A percentile compares a stretch with the other conserved stretches of the same genome.
Evolutionary conservation across 2,113 vertebrate species (phyloP).

Genomic region (Eubucco bourcierii): DNA sequence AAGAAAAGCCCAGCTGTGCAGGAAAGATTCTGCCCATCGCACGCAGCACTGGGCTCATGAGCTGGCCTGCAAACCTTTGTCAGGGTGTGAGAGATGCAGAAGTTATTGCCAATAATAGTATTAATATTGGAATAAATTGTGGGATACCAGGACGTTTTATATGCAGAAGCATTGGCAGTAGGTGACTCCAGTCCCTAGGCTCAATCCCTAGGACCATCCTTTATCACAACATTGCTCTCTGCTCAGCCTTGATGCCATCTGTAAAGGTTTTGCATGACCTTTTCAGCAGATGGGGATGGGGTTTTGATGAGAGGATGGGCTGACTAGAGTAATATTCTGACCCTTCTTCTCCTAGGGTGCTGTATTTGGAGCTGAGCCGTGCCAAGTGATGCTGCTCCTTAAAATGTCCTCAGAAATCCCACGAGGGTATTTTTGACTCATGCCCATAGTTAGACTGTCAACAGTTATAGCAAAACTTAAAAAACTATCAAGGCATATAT

Average conservation of each 20-base stretch:
- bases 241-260: background rate
- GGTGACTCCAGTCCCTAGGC: background rate
- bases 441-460: background rate
- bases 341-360: background rate
- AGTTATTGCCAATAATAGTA: background rate
- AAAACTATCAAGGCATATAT: background rate
- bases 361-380: background rate
- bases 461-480: background rate
- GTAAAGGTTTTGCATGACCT: background rate
- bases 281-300: background rate
- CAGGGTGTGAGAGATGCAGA: background rate
- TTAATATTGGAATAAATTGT: background rate
- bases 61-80: background rate
- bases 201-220: fast-evolving
- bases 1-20: constrained; percentile 22
- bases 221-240: fast-evolving
- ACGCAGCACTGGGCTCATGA: background rate
- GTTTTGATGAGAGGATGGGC: background rate
- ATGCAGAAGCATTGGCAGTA: background rate
- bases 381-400: background rate
- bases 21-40: fast-evolving
- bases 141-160: background rate
- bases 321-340: background rate
- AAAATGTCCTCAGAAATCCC: background rate
- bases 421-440: fast-evolving